A percentile compares a stretch with the other conserved stretches of the same genome.
Conservation (phyloP, 2,888 invertebrate genomes). For the Acleris emargana region DNA sequence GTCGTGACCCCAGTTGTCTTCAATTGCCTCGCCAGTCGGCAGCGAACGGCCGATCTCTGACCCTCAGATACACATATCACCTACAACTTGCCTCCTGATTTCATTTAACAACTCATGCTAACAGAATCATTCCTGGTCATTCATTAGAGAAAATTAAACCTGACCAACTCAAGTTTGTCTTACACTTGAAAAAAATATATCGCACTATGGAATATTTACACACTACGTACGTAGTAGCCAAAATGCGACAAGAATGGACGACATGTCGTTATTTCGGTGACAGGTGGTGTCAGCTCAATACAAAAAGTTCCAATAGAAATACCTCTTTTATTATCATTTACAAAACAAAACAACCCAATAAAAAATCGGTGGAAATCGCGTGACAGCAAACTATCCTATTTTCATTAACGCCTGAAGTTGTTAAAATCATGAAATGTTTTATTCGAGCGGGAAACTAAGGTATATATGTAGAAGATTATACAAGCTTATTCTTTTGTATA, state of each 20-base stretch:
- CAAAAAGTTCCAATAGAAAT: constrained; percentile 17
- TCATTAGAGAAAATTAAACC: constrained; percentile 5
- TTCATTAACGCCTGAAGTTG: constrained; percentile 42
- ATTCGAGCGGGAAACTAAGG: no score
- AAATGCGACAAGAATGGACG: constrained; percentile 15
- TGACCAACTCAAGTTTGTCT: no score
- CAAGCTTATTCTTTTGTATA: background rate
- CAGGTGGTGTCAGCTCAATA: constrained; percentile 10
- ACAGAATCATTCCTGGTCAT: constrained; percentile 13
- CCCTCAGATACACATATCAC: constrained; percentile 72
- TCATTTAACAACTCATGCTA: constrained; percentile 41
- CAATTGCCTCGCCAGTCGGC: constrained; percentile 65
- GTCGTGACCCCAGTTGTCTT: constrained; percentile 67
- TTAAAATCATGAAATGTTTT: background rate
- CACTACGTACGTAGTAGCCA: no score
- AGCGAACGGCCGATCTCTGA: constrained; percentile 79
- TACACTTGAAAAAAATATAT: background rate
- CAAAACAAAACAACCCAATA: constrained; percentile 56
- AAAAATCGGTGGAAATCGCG: constrained; percentile 51
- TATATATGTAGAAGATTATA: no score
- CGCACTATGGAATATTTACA: background rate
- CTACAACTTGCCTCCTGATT: constrained; percentile 50
- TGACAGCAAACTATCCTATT: constrained; percentile 51
- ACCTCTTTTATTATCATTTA: constrained; percentile 22
- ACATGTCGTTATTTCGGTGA: constrained; percentile 11